These are phyloP conservation scores for Polypedilum pembai DNA, from an alignment of 1,140 invertebrate species.

Conservation along the genomic window DNA sequence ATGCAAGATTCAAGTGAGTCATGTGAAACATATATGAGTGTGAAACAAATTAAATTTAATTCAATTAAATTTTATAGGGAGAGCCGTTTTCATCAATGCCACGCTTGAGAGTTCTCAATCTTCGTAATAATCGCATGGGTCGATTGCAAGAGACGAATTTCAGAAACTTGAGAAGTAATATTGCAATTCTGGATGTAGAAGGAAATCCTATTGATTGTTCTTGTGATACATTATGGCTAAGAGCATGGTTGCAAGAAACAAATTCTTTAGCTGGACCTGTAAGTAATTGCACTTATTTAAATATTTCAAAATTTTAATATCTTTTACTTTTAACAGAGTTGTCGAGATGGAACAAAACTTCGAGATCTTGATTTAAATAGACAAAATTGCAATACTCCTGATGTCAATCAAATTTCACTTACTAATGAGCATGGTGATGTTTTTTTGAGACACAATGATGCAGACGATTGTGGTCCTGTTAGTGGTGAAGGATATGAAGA, in stretches of 20 bases:
- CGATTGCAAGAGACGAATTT: conserved; percentile 67
- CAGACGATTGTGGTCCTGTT: conserved; percentile 38
- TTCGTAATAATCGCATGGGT: conserved; percentile 69
- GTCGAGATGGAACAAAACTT: conserved; percentile 63
- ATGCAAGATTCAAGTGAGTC: conserved; percentile 51
- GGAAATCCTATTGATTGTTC: conserved; percentile 75
- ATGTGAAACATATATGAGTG: conserved; percentile 40
- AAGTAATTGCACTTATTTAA: neutral
- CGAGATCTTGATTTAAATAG: conserved; percentile 60
- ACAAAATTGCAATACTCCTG: conserved; percentile 51
- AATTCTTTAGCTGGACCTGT: conserved; percentile 45
- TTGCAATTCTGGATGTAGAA: conserved; percentile 75
- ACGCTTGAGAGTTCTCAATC: conserved; percentile 65
- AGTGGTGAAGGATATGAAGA: conserved; percentile 33
- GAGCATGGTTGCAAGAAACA: conserved; percentile 69
- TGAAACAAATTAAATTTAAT: conserved; percentile 37
- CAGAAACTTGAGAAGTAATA: conserved; percentile 64
- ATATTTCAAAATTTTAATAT: neutral
- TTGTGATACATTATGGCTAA: conserved; percentile 70
- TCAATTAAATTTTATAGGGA: conserved; percentile 39
- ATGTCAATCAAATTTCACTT: conserved; percentile 38
- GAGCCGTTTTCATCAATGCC: conserved; percentile 75
- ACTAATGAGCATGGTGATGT: conserved; percentile 43
- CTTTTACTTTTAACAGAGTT: conserved; percentile 53
- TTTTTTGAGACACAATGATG: conserved; percentile 38